phyloP scores from a whole-genome alignment of 2,113 vertebrate species.

The Chrysochloris asiatica region DNA sequence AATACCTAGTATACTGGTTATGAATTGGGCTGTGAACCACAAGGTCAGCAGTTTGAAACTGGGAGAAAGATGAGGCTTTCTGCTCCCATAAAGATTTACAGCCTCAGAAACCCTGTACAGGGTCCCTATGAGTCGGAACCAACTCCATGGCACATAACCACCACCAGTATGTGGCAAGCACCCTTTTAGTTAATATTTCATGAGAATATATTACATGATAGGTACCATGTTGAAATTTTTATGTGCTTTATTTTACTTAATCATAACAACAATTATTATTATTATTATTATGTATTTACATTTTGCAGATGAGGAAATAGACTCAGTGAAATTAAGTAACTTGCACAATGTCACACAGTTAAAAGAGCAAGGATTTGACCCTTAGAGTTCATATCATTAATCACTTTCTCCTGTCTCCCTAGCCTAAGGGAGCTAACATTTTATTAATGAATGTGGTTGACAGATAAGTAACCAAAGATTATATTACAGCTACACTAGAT shows the following conservation, averaged over 20 bases:
- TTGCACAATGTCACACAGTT: neutral
- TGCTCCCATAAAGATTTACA: too few relatives aligned
- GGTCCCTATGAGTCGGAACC: too few relatives aligned
- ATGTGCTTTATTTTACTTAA: neutral
- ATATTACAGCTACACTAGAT: neutral
- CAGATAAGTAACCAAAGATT: neutral
- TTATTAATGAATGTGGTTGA: neutral
- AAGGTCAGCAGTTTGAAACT: too few relatives aligned
- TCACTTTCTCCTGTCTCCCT: neutral
- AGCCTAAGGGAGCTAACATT: neutral
- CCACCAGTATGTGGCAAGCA: too few relatives aligned
- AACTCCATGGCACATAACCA: neutral
- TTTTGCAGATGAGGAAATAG: constrained; percentile 29
- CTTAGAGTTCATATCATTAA: neutral
- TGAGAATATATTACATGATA: neutral
- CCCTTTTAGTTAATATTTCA: too few relatives aligned
- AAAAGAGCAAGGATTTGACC: neutral
- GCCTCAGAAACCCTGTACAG: too few relatives aligned
- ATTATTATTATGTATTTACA: neutral
- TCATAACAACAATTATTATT: neutral
- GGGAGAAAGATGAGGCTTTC: too few relatives aligned
- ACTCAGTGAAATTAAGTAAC: neutral
- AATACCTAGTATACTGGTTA: too few relatives aligned
- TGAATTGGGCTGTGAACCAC: too few relatives aligned
- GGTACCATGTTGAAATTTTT: neutral